phyloP scores from a whole-genome alignment of 1,140 invertebrate species.

The Aphelenchoides besseyi region DNA sequence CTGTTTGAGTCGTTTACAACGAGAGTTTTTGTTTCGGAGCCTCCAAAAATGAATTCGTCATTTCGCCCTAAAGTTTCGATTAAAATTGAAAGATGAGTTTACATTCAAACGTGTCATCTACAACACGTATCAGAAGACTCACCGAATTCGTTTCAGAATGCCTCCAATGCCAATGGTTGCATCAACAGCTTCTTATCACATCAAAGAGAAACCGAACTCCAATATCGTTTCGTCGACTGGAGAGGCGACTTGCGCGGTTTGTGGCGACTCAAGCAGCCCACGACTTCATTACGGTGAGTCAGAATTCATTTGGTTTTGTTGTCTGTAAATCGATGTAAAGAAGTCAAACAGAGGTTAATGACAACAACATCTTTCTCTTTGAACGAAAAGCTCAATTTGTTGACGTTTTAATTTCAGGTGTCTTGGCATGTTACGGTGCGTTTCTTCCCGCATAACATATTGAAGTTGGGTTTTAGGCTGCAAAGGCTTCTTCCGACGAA shows the following conservation, averaged over 20 bases:
- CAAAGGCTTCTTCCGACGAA: conserved; percentile 57
- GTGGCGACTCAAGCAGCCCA: conserved; percentile 57
- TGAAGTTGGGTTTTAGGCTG: conserved; percentile 30
- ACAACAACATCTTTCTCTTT: too few species aligned
- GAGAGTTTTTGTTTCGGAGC: not conserved
- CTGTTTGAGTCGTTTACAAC: too few species aligned
- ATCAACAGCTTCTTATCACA: conserved; percentile 42
- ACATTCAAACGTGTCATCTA: not conserved
- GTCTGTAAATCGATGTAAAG: too few species aligned
- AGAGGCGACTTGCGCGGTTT: conserved; percentile 57
- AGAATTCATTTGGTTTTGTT: conserved; percentile 18
- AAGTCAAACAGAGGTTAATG: too few species aligned
- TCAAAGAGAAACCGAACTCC: conserved; percentile 37
- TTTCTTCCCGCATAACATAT: conserved; percentile 27
- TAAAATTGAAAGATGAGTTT: not conserved
- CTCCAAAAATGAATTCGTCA: not conserved
- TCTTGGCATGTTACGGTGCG: conserved; percentile 58
- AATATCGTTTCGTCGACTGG: conserved; percentile 20
- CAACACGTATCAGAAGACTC: not conserved
- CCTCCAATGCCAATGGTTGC: conserved; percentile 35
- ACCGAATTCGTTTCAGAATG: conserved; percentile 30
- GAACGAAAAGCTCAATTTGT: too few species aligned
- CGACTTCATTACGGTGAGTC: conserved; percentile 57
- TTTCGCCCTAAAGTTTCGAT: not conserved
- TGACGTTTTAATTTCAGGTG: too few species aligned